phyloP scores from a whole-genome alignment of 2,797 vertebrate species.

The Schizopygopsis pylzovi region DNA sequence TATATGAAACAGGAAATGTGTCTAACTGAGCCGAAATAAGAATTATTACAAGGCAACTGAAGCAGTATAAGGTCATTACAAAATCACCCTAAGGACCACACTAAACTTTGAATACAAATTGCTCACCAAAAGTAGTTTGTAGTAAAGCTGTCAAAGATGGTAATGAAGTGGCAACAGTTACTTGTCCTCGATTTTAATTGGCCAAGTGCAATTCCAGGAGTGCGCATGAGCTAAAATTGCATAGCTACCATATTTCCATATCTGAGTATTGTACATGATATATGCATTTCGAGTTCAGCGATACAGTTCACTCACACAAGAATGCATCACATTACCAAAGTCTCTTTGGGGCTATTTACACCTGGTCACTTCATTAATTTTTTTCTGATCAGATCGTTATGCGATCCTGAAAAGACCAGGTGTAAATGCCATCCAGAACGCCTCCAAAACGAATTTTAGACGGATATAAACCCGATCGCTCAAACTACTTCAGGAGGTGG shows the following conservation, averaged over 20 bases:
- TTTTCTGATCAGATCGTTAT: too few relatives aligned
- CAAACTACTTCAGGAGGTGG: too few relatives aligned
- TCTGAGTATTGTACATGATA: background rate
- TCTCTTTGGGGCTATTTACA: too few relatives aligned
- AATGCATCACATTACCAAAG: background rate
- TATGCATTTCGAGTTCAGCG: background rate
- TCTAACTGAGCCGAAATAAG: constrained; percentile 12
- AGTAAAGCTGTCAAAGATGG: background rate
- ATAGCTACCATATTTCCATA: background rate
- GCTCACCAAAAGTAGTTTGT: background rate
- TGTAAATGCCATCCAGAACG: too few relatives aligned
- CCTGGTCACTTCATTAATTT: too few relatives aligned
- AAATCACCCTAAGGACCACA: background rate
- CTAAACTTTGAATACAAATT: constrained; percentile 12
- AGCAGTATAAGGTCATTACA: constrained; percentile 6
- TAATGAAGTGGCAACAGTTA: background rate
- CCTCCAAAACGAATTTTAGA: too few relatives aligned
- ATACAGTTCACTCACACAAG: background rate
- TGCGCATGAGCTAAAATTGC: background rate
- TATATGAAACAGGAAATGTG: constrained; percentile 21
- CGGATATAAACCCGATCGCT: too few relatives aligned
- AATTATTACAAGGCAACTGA: constrained; percentile 1
- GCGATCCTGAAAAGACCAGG: too few relatives aligned
- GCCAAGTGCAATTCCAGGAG: background rate
- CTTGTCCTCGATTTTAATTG: background rate